phyloP scores from a whole-genome alignment of 2,888 invertebrate species.

The Hydraecia micacea region DNA sequence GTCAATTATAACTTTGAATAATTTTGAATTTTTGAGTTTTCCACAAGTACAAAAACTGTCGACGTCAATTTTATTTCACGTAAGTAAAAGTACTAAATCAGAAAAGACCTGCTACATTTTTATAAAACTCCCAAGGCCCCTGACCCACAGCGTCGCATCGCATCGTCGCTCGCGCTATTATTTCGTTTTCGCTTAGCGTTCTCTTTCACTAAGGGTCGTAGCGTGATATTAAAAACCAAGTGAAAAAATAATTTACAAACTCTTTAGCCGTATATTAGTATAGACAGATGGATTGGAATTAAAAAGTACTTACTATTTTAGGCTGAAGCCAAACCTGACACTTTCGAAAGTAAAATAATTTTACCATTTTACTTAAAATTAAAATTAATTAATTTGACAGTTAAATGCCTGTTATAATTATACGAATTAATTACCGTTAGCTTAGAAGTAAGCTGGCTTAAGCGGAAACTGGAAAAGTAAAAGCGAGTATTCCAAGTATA shows the following conservation, averaged over 20 bases:
- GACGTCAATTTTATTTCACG: not conserved
- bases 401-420: constrained; percentile 15
- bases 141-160: not conserved
- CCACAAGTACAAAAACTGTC: not conserved
- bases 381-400: not conserved
- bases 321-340: not conserved
- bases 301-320: constrained; percentile 26
- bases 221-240: not conserved
- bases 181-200: not conserved
- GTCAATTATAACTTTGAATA: not conserved
- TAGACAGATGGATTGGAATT: not conserved
- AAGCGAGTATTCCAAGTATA: constrained; percentile 24
- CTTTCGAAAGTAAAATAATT: constrained; percentile 8
- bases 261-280: not conserved
- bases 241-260: not conserved
- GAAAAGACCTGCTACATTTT: not conserved
- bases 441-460: constrained; percentile 7
- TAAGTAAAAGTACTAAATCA: not conserved
- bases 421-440: constrained; percentile 6
- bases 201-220: not conserved
- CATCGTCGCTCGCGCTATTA: not conserved
- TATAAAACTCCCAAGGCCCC: not conserved
- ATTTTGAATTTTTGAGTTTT: not conserved
- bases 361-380: constrained; percentile 18
- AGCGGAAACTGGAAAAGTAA: constrained; percentile 39